These are phyloP conservation scores for Brenthis daphne DNA, from an alignment of 2,888 invertebrate genomes.

Conservation along the genomic window DNA sequence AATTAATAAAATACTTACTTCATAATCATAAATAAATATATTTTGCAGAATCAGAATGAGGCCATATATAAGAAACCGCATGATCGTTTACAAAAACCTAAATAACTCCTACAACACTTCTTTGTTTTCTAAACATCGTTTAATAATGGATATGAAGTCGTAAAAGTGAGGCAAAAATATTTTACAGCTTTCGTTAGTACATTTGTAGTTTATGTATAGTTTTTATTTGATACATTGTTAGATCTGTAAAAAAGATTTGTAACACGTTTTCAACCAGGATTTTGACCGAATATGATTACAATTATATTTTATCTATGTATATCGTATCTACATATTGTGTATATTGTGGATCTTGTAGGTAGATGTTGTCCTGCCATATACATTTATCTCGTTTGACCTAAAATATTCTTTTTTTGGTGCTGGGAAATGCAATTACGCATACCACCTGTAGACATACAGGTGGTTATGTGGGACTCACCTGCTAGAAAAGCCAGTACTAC, in stretches of 20 bases:
- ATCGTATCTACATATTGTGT: too few relatives aligned
- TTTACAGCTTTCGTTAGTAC: constrained; percentile 2
- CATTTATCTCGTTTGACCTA: too few relatives aligned
- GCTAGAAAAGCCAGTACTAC: too few relatives aligned
- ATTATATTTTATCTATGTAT: too few relatives aligned
- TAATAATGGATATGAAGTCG: constrained; percentile 5
- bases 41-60: neutral
- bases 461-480: too few relatives aligned
- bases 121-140: constrained; percentile 15
- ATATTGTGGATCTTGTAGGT: too few relatives aligned
- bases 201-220: constrained; percentile 5
- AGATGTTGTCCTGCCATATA: too few relatives aligned
- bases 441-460: too few relatives aligned
- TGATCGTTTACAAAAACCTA: neutral
- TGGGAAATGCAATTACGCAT: too few relatives aligned
- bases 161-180: constrained; percentile 13
- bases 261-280: neutral
- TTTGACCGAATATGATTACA: too few relatives aligned
- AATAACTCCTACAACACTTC: neutral
- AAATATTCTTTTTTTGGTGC: too few relatives aligned
- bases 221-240: constrained; percentile 12
- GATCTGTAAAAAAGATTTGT: neutral
- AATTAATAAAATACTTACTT: neutral
- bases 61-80: neutral
- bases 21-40: neutral